Base-by-base conservation (phyloP, 30 jellyfish, hydroid and myxozoan species). In the Sanderia malayensis region DNA sequence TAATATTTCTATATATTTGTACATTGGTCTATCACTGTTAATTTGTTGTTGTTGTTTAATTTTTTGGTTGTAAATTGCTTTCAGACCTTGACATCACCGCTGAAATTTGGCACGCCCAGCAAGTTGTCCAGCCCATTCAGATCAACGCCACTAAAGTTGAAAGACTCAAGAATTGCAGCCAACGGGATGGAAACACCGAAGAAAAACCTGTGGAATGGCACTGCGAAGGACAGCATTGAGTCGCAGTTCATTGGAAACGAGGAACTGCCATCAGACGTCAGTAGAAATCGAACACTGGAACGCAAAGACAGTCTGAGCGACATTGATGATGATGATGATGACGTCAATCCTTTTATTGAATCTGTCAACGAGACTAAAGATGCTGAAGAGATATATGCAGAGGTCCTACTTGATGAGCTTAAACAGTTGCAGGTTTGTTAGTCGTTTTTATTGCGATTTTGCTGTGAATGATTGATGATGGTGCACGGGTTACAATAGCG, bases 51-150 rank as follows among this genome's bases (percentile, higher is more conserved):
- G n/a, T n/a, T n/a, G n/a, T n/a, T n/a, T n/a, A n/a, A n/a, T n/a
- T n/a, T n/a, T n/a, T n/a, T n/a, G n/a, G n/a, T n/a, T n/a, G n/a
- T n/a, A n/a, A n/a, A n/a, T n/a, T n/a, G n/a, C n/a, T 45, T 82
- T 61, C 41, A 92, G 98, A 84, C 96, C 4, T 46, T 92, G 57
- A 78, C 98, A 0, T 78, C 98, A 25, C 98, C 98, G 1, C 64
- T 52, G 76, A 83, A 74, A 74, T 85, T 92, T 53, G 95, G 95
- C 4, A 84, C 95, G 21, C 97, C 97, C 1, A 26, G 23, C 17
- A 60, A 31, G 30, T 31, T 70, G 28, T 68, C 71, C 28, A 76
- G 87, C 23, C 71, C 62, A 1, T 61, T 61, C 73, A 77, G 52
- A 58, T 76, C 93, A 11, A 86, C 96, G 28, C 96, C 96, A 9